Base-by-base conservation (phyloP, 2,888 invertebrate genomes). In the Mayetiola destructor region DNA sequence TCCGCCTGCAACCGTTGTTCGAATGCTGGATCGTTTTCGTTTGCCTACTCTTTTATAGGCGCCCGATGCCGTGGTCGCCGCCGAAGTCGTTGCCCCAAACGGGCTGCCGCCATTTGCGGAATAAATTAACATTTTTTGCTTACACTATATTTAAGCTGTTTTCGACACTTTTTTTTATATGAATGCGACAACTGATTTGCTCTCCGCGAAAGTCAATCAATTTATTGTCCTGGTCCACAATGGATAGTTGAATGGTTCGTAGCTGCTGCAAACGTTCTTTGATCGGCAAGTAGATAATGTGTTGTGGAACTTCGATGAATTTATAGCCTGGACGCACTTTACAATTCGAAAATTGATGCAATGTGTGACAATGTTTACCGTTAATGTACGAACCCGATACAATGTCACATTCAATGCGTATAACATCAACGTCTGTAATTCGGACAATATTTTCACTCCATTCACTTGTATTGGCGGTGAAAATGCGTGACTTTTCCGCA, bases 311-410 rank as follows among this genome's bases (percentile, higher is more conserved):
- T 60, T 68, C 67, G 55, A 65, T 62, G 36, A 69, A 64, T 62
- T 66, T 66, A 65, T 64, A 69, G 6, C 69, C 68, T 16, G 67
- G 65, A 27, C 63, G 61, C n/a, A 66, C 65, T 40, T 61, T 60
- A 21, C 21, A 40, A 4, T 65, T 64, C 14, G 64, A 66, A 63
- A 69, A 69, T 62, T 67, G 63, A 58, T 69, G 68, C 55, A 69
- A 63, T 4, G 64, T 67, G 58, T 70, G 67, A 6, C 63, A 62
- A 29, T 59, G 62, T 52, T 60, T 61, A 12, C 62, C 63, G 59
- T 66, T 63, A 9, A 62, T 52, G 59, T 64, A 67, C 40, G 67
- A 63, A 27, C 66, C 67, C 6, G 60, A 56, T 2, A 61, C 64
- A n/a, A 66, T 63, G 59, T 65, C 66, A 55, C 64, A 66, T 40